phyloP scores from a whole-genome alignment of 2,113 vertebrate species.

The Manacus vitellinus region DNA sequence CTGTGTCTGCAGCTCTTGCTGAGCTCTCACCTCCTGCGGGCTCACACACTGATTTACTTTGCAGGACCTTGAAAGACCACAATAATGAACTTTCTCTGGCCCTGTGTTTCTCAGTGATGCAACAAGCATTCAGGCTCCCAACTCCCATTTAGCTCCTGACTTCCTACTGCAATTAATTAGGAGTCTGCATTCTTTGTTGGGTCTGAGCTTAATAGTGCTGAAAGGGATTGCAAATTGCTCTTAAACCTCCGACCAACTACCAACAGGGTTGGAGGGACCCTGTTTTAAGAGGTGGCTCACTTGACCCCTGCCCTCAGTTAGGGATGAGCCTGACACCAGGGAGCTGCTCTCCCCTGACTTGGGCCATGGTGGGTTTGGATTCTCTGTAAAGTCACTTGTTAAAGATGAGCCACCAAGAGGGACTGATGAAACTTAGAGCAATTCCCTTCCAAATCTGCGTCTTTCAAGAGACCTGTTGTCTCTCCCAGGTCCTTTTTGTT shows the following conservation, averaged over 20 bases:
- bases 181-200: conserved; percentile 2
- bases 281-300: not conserved
- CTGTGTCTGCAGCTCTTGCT: not conserved
- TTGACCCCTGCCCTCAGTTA: not conserved
- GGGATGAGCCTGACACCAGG: not conserved
- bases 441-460: not conserved
- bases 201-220: conserved; percentile 17
- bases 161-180: conserved; percentile 37
- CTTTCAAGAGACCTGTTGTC: not conserved
- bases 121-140: not conserved
- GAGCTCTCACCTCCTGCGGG: not conserved
- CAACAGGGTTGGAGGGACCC: not conserved
- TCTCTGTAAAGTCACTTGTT: not conserved
- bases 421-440: not conserved
- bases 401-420: not conserved
- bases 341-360: not conserved
- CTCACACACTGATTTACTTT: conserved; percentile 11
- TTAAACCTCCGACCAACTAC: conserved; percentile 37
- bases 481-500: not conserved
- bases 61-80: conserved; percentile 9
- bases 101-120: not conserved
- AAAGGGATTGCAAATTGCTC: not conserved
- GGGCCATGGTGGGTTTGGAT: not conserved
- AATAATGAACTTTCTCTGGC: not conserved
- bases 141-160: not conserved